Conservation (phyloP, 2,113 vertebrate genomes). For the Gymnobelideus leadbeateri region DNA sequence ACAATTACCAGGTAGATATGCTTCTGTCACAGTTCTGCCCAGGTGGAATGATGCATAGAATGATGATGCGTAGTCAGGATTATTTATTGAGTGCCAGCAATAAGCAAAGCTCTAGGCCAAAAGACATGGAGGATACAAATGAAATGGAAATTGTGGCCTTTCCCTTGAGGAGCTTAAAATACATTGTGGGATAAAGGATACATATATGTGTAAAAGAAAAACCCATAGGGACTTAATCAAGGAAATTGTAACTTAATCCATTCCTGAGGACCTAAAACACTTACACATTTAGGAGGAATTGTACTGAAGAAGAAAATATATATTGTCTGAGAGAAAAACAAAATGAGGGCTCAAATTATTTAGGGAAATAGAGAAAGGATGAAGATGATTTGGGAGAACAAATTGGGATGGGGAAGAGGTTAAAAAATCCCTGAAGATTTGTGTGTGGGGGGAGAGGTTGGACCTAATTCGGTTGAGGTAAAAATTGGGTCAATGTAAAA, state of each 20-base stretch:
- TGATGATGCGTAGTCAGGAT: neutral
- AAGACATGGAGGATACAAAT: neutral
- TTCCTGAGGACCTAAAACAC: neutral
- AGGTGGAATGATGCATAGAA: neutral
- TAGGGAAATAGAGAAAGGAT: neutral
- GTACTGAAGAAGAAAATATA: neutral
- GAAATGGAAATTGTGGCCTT: neutral
- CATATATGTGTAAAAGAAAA: neutral
- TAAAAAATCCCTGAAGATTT: neutral
- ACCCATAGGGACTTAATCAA: neutral
- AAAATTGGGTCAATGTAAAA: neutral
- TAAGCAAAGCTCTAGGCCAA: neutral
- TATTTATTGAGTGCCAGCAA: neutral
- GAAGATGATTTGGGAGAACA: neutral
- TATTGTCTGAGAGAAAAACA: neutral
- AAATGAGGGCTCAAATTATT: neutral
- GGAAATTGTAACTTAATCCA: neutral
- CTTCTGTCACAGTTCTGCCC: neutral
- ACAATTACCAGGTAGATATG: neutral
- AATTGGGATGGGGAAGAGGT: neutral
- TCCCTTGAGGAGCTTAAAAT: neutral
- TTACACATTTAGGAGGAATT: neutral
- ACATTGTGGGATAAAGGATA: neutral
- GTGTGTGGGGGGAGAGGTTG: no score
- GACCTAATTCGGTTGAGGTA: neutral